Evolutionary conservation across 2,888 invertebrate species (phyloP), one percentile per base, ranked within the genome.

Genomic region (Cryptus armator): DNA sequence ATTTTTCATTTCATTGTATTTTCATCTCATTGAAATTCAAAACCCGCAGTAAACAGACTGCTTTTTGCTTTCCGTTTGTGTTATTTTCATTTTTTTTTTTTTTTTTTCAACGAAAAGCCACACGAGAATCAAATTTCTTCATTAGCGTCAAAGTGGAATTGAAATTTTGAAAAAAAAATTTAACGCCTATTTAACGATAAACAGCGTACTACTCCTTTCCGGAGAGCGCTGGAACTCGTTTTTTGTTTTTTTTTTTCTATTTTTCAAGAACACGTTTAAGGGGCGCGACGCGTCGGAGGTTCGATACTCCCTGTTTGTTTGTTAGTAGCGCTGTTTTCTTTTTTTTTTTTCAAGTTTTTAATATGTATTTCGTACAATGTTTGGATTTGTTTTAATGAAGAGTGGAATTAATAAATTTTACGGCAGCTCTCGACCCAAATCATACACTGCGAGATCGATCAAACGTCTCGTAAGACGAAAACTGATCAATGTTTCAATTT

Each of bases 371-470:
- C 53, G 29, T 14, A 29, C 32, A 32, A 12, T 51, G 3, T 51
- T 51, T 16, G n/a, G 7, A 62, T n/a, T 59, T 14, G 59, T 59
- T 24, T 19, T 29, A 59, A 59, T 53, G 7, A 59, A 62, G 29
- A 46, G 14, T 62, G 10, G 29, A 46, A 32, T n/a, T 16, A 46
- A 59, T 29, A 66, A 66, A 37, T 32, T 66, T 75, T 19, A 48
- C 64, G 64, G 48, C 66, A 75, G 75, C 75, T 66, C 75, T 66
- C 51, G 64, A 75, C 51, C 64, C 64, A 75, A 75, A 75, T 75
- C 66, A 75, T 75, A 75, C 66, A 75, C 66, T 51, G 32, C 29
- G 48, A 66, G n/a, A 43, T 66, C 37, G 32, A 24, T 48, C 75
- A 66, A 75, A 75, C 48, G 64, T 75, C 51, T 66, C n/a, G 14